These are phyloP conservation scores for Drosophila kuntzei DNA, from an alignment of 2,888 invertebrate species.

Conservation along the genomic window DNA sequence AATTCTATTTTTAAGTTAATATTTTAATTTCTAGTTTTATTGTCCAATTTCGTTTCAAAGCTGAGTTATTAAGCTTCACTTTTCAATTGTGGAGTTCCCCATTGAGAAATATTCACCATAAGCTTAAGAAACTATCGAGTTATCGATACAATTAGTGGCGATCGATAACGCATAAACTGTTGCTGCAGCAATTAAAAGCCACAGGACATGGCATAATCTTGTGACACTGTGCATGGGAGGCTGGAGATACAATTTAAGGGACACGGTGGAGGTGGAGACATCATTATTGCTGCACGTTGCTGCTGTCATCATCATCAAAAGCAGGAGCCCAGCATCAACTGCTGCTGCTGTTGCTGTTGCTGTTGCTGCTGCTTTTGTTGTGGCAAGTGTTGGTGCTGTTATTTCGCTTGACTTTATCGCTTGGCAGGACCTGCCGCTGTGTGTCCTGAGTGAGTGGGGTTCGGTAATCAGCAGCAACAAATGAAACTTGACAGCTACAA, in stretches of 20 bases:
- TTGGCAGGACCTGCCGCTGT: conserved; percentile 27
- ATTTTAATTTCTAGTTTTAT: no score
- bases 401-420: conserved; percentile 69
- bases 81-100: neutral
- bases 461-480: conserved; percentile 63
- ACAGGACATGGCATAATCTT: neutral
- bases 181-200: neutral
- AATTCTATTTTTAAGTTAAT: no score
- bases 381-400: conserved; percentile 64
- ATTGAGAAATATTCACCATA: no score
- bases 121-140: neutral
- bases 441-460: conserved; percentile 3
- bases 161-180: neutral
- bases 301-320: conserved; percentile 75
- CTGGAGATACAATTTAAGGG: neutral
- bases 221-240: conserved; percentile 7
- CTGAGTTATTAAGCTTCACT: no score
- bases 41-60: no score
- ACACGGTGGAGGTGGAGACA: conserved; percentile 26
- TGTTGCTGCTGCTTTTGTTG: conserved; percentile 15
- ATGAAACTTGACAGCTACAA: conserved; percentile 68
- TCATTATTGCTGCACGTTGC: conserved; percentile 59
- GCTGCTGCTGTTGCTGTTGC: conserved; percentile 11
- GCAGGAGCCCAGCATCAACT: conserved; percentile 41
- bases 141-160: neutral